Evolutionary conservation across 2,797 vertebrate genomes (phyloP).

Genomic region (Parauchenoglanis punctatus): DNA sequence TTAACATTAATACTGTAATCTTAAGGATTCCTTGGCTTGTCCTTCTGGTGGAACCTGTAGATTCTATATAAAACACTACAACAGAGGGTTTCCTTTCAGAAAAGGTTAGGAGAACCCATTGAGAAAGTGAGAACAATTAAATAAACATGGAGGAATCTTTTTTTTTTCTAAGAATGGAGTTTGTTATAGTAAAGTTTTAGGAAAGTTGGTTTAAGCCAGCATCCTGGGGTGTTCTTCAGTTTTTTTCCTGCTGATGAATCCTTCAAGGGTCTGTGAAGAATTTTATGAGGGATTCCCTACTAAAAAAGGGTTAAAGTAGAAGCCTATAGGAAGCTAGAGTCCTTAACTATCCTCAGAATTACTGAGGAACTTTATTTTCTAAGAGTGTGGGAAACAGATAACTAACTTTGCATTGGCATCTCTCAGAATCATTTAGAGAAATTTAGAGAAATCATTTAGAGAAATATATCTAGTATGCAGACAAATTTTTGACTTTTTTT

Average conservation of each 20-base stretch:
- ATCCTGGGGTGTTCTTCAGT: not conserved
- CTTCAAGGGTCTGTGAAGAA: not conserved
- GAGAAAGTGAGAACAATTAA: not conserved
- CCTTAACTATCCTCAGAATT: not conserved
- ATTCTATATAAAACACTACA: not conserved
- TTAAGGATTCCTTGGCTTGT: not conserved
- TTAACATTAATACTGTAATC: not conserved
- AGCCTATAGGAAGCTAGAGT: too few species aligned
- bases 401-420: not conserved
- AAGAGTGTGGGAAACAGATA: not conserved
- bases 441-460: not conserved
- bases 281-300: not conserved
- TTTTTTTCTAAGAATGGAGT: not conserved
- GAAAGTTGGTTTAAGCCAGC: not conserved
- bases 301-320: not conserved
- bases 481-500: constrained; percentile 23
- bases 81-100: not conserved
- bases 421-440: not conserved
- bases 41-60: not conserved
- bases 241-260: not conserved
- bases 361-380: not conserved
- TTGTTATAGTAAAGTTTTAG: not conserved
- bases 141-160: not conserved
- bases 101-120: not conserved
- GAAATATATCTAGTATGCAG: not conserved